Conservation (phyloP, 2,113 vertebrate genomes). For the Coryphaenoides rupestris region DNA sequence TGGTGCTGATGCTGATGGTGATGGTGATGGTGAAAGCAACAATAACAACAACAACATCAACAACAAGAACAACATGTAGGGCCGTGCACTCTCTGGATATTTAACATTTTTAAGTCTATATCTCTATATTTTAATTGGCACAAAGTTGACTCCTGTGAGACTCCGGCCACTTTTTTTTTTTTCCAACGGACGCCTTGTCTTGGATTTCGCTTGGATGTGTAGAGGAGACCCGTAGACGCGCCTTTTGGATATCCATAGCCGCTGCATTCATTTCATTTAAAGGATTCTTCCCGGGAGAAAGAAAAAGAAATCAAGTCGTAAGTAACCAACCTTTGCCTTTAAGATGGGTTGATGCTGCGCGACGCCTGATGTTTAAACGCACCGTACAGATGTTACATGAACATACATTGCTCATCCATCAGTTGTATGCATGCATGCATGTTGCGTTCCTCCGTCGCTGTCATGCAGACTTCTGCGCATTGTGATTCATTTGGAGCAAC, state of each 20-base stretch:
- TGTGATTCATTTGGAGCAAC: too few species aligned
- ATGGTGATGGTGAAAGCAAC: too few species aligned
- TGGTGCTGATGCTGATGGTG: too few species aligned
- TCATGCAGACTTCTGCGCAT: too few species aligned
- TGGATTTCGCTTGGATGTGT: conserved; percentile 55
- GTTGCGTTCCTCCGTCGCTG: too few species aligned
- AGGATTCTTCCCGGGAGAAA: conserved; percentile 31
- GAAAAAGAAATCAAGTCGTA: conserved; percentile 51
- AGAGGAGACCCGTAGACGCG: conserved; percentile 27
- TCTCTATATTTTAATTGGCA: too few species aligned
- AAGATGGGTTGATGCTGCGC: conserved; percentile 11
- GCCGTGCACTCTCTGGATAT: conserved; percentile 3
- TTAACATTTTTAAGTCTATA: conserved; percentile 16
- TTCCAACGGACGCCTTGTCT: conserved; percentile 48
- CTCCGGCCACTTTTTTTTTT: conserved; percentile 62
- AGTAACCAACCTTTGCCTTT: conserved; percentile 32
- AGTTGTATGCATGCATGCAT: too few species aligned
- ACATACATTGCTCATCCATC: too few species aligned
- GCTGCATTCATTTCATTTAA: conserved; percentile 49
- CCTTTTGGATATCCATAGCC: conserved; percentile 52
- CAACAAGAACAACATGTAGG: background rate
- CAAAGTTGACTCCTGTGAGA: conserved; percentile 65
- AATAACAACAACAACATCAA: too few species aligned
- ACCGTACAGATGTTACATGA: too few species aligned
- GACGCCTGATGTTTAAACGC: background rate